phyloP scores from a whole-genome alignment of 2,113 vertebrate genomes.

The Leiothrix lutea region DNA sequence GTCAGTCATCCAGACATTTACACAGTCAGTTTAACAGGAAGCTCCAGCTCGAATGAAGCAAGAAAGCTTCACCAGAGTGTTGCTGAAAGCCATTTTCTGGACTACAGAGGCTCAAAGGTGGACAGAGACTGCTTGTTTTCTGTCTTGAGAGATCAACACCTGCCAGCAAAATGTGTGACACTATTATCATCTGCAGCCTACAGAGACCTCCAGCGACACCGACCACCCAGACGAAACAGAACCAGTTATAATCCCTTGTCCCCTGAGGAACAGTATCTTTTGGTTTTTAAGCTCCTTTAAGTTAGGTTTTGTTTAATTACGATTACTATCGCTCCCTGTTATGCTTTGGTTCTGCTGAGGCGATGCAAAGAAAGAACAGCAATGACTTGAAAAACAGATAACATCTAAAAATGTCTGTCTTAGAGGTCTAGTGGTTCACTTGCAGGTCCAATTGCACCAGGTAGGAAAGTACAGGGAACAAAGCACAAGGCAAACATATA shows the following conservation, averaged over 20 bases:
- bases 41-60: not conserved
- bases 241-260: not conserved
- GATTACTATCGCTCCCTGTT: not conserved
- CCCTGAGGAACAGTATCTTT: not conserved
- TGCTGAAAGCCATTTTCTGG: not conserved
- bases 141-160: not conserved
- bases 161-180: not conserved
- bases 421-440: not conserved
- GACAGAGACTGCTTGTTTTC: not conserved
- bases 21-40: fast-evolving
- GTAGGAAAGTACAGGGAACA: not conserved
- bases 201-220: not conserved
- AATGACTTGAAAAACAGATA: not conserved
- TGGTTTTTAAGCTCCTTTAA: not conserved
- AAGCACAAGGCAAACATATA: not conserved
- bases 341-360: not conserved
- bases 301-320: not conserved
- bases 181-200: not conserved
- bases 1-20: not conserved
- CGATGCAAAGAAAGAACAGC: not conserved
- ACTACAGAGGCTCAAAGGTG: not conserved
- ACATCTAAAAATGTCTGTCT: not conserved
- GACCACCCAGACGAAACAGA: not conserved
- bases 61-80: not conserved
- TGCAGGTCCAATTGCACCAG: not conserved